Evolutionary conservation across 2,113 vertebrate genomes (phyloP), one percentile per base, ranked within the genome.

Genomic region (Pachyramphus minor): DNA sequence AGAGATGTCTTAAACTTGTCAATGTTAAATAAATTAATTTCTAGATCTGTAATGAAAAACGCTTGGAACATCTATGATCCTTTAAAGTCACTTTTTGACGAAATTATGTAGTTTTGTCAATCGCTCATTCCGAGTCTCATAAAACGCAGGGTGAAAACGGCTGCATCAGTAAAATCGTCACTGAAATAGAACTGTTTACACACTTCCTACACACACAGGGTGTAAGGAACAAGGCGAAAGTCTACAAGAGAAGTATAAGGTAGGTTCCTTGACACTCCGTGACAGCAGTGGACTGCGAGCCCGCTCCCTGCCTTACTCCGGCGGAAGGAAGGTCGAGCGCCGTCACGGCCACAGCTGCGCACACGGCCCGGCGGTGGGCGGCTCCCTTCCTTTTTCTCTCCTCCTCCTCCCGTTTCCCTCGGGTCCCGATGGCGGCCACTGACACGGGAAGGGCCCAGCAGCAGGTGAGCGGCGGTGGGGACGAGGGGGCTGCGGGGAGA

Each of bases 251-350:
- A 6, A 31, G 14, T 5, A 2, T 3, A 42, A 47, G 2, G 15
- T 1, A 12, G 37, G 14, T 9, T 23, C 17, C 7, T 6, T 1
- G 3, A 25, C 20, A 9, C 5, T 0, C 2, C 1, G 0, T 3
- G 7, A 5, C 9, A 15, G 10, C 2, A 16, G 4, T 0, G 14
- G 14, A 2, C 0, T 0, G 0, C 0, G 5, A 0, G 0, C 15
- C 21, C 9, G 6, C 12, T 7, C 8, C 7, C 24, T 0, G 39
- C 20, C 0, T 16, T 5, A 4, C 31, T 2, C 2, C 8, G 5
- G 60, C 87, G 87, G 87, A 59, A 76, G 78, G 78, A 18, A n/a
- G 14, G 1, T 28, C 23, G 10, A 3, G 2, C 15, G 0, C 13
- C 45, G 69, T 75, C 78, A 60, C 62, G 2, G 45, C 16, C 60